Percentiles rank a stretch among this genome's conserved stretches.
Evolutionary conservation across 1,140 invertebrate species (phyloP).

Genomic region (Penaeus indicus): DNA sequence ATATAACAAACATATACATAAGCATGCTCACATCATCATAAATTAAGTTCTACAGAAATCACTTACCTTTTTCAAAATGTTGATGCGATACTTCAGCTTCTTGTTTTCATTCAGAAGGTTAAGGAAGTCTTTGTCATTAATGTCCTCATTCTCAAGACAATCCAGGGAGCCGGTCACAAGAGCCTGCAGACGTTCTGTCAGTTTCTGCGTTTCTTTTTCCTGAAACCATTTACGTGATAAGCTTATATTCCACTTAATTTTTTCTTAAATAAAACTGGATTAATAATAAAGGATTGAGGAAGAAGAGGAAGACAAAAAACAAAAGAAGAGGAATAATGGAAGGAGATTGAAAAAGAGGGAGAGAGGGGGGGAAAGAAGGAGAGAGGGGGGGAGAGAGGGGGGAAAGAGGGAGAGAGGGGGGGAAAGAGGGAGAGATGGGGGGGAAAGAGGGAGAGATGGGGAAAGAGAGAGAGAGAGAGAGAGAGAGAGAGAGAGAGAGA

Average conservation of each 20-base stretch:
- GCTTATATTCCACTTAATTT: neutral
- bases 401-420: too few species aligned
- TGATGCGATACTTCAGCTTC: slow-evolving; percentile 72
- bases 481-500: too few species aligned
- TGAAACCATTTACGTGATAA: slow-evolving; percentile 29
- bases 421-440: too few species aligned
- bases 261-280: neutral
- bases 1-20: neutral
- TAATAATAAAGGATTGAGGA: slow-evolving; percentile 8
- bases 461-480: too few species aligned
- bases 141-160: slow-evolving; percentile 13
- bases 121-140: slow-evolving; percentile 68
- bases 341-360: too few species aligned
- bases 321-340: neutral
- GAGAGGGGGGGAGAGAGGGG: too few species aligned
- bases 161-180: slow-evolving; percentile 23
- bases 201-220: slow-evolving; percentile 51
- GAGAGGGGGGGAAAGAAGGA: too few species aligned
- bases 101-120: slow-evolving; percentile 71
- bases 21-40: neutral
- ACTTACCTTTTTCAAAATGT: slow-evolving; percentile 70
- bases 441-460: too few species aligned
- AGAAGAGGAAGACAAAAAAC: neutral
- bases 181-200: slow-evolving; percentile 40
- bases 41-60: neutral